These are phyloP conservation scores for Plectus sambesii DNA, from an alignment of 1,140 invertebrate species.

Conservation along the genomic window DNA sequence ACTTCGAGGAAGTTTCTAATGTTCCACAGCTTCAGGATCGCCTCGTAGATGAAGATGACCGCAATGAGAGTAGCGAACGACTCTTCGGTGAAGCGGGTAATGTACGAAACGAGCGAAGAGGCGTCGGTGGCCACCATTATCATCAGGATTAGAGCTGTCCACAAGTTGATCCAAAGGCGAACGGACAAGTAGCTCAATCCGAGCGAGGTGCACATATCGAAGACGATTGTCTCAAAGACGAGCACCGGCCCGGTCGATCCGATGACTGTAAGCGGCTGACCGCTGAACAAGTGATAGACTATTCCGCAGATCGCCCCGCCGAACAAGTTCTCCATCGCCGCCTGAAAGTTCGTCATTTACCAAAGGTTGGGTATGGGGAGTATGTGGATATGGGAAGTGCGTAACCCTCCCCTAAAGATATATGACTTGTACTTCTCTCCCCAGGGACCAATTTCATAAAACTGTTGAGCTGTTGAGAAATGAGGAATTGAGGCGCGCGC, in stretches of 20 bases:
- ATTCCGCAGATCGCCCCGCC: constrained; percentile 85
- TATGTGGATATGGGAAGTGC: no score
- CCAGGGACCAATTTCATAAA: no score
- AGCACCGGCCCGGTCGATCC: constrained; percentile 90
- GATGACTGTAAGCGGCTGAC: constrained; percentile 86
- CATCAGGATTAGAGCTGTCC: constrained; percentile 70
- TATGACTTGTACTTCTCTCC: no score
- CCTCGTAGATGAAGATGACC: constrained; percentile 93
- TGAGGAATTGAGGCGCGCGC: no score
- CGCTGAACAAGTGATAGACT: constrained; percentile 84
- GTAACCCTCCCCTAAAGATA: no score
- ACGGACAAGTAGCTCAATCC: constrained; percentile 83
- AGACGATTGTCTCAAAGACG: constrained; percentile 90
- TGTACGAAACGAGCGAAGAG: constrained; percentile 87
- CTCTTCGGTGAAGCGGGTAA: constrained; percentile 94
- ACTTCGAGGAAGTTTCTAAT: not conserved
- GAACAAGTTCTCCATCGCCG: constrained; percentile 86
- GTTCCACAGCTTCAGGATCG: constrained; percentile 51
- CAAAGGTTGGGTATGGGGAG: no score
- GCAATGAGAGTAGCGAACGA: constrained; percentile 96
- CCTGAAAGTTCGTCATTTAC: constrained; percentile 47
- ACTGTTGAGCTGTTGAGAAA: no score
- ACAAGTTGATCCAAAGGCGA: constrained; percentile 76
- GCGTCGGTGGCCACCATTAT: constrained; percentile 82
- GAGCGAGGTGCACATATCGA: no score